Evolutionary conservation across 1,140 invertebrate genomes (phyloP).

Genomic region (Popillia japonica): DNA sequence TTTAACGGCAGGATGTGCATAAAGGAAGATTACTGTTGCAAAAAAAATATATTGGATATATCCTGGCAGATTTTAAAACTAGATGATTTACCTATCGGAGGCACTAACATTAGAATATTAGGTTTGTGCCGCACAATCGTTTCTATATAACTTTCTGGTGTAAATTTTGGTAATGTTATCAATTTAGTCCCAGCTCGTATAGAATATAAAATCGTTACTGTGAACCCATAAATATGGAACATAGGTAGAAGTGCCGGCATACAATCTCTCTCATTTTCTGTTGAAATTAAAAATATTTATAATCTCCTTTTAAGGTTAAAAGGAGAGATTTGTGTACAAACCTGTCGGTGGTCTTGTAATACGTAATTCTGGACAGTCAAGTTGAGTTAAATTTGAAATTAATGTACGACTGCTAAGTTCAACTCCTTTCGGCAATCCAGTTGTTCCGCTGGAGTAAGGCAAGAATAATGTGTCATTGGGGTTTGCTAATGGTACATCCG

Average conservation of each 20-base stretch:
- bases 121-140: slow-evolving; percentile 67
- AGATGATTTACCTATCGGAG: slow-evolving; percentile 67
- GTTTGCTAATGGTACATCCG: slow-evolving; percentile 59
- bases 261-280: slow-evolving; percentile 68
- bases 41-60: slow-evolving; percentile 54
- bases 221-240: slow-evolving; percentile 87
- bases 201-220: slow-evolving; percentile 64
- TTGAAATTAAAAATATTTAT: neutral
- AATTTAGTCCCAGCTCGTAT: slow-evolving; percentile 73
- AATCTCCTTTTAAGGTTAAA: neutral
- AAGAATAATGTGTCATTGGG: slow-evolving; percentile 65
- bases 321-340: slow-evolving; percentile 24
- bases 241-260: slow-evolving; percentile 77
- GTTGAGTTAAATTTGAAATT: slow-evolving; percentile 63
- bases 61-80: neutral
- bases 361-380: slow-evolving; percentile 37
- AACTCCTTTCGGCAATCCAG: slow-evolving; percentile 89
- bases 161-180: slow-evolving; percentile 79
- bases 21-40: slow-evolving; percentile 70
- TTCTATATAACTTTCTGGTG: slow-evolving; percentile 69
- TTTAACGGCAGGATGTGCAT: slow-evolving; percentile 68
- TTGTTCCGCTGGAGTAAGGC: slow-evolving; percentile 87
- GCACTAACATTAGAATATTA: slow-evolving; percentile 67
- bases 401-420: slow-evolving; percentile 77
- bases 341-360: slow-evolving; percentile 46